A percentile compares a stretch with the other conserved stretches of the same genome.
Evolutionary conservation across 2,888 invertebrate species (phyloP).

Genomic region (Agrypnus murinus): DNA sequence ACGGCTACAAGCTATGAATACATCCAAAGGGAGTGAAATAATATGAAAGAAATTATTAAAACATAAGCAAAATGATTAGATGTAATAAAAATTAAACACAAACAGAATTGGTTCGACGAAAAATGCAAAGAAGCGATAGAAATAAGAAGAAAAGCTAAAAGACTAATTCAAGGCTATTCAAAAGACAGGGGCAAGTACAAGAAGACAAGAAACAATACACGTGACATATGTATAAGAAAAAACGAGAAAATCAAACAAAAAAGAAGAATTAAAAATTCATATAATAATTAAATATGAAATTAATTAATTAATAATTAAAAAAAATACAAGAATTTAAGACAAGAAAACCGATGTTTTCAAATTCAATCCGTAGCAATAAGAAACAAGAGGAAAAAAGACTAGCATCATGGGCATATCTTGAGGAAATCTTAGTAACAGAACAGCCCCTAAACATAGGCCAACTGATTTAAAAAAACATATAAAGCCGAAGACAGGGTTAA

Average conservation of each 20-base stretch:
- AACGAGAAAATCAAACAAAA: neutral
- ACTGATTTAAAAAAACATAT: neutral
- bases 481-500: neutral
- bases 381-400: no score
- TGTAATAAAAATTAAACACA: neutral
- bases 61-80: neutral
- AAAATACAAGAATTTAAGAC: neutral
- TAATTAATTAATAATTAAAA: neutral
- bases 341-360: neutral
- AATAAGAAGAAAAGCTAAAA: neutral
- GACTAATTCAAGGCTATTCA: neutral
- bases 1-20: neutral
- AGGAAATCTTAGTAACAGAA: neutral
- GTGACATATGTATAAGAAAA: conserved; percentile 1
- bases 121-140: neutral
- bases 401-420: neutral
- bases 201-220: conserved; percentile 5
- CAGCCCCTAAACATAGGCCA: neutral
- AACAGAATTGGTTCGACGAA: neutral
- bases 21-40: neutral
- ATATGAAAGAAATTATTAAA: conserved; percentile 2
- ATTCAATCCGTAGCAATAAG: neutral
- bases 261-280: neutral
- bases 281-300: no score
- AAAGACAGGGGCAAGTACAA: neutral